Evolutionary conservation across 2,888 invertebrate species (phyloP), one percentile per base, ranked within the genome.

Genomic region (Tetropium fuscum): DNA sequence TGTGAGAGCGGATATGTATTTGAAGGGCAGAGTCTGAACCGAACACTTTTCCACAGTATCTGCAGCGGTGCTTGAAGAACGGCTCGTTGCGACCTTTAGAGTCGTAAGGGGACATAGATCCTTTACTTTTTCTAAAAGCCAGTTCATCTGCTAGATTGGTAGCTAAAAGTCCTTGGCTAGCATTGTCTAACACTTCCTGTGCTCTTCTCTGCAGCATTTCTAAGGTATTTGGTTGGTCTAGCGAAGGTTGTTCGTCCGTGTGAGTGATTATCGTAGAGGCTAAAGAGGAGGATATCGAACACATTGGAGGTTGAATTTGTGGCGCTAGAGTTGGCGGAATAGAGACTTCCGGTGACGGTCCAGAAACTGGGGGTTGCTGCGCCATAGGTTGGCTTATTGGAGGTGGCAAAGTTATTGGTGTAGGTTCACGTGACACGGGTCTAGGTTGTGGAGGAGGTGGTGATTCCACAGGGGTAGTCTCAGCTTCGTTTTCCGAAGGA

Each of bases 1-100:
- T 97, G 83, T 98, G 98, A 66, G 97, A 97, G 76, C 97, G 90
- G 84, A 97, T 93, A 87, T 98, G 98, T 81, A 98, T 98, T 87
- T 97, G 97, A 65, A 98, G 89, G 32, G 97, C 97, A 55, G 96
- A 97, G 83, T 96, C 96, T 75, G 95, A 95, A 77, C 96, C 95
- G 78, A 97, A 97, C 74, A 95, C 95, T 87, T 97, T 97, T 75
- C 96, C 96, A 81, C 96, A 97, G 83, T 95, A 96, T 76, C 95
- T 90, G 83, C 96, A 97, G 51, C 95, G 90, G 81, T 97, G 96
- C 82, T 96, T 95, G 85, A 95, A 95, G 83, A 95, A 94, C 34
- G 94, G 93, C 76, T 95, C 94, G 71, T 93, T 91, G 63, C 92
- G 87, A 72, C 90, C 90, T 78, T 92, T 93, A 66, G 92, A 91